A percentile compares a stretch with the other conserved stretches of the same genome.
phyloP scores from a whole-genome alignment of 1,140 invertebrate species.

The Coptotermes formosanus region DNA sequence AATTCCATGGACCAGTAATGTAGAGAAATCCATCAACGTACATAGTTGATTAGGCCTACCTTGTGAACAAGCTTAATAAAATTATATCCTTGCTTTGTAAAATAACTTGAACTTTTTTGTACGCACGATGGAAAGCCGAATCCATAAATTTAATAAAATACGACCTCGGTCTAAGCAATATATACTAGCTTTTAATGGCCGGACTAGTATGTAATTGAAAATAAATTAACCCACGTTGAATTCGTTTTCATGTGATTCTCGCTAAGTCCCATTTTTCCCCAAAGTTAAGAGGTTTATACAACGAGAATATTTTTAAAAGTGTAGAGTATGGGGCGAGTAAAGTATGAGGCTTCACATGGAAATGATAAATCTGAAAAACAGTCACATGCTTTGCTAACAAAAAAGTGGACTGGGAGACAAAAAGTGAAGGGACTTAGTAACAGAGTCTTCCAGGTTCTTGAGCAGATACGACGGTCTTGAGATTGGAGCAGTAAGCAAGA shows the following conservation, averaged over 20 bases:
- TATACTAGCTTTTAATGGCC: background rate
- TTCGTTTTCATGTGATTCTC: background rate
- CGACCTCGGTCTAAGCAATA: background rate
- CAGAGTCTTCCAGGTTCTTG: background rate
- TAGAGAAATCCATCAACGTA: background rate
- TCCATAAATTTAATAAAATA: background rate
- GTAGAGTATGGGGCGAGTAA: background rate
- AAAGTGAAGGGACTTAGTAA: background rate
- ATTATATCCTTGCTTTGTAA: background rate
- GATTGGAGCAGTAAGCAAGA: background rate
- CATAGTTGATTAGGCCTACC: background rate
- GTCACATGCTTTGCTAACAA: background rate
- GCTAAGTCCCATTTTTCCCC: background rate
- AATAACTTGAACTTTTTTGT: background rate
- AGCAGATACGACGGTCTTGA: background rate
- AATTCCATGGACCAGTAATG: background rate
- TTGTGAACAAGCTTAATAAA: background rate
- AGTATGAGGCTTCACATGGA: conserved; percentile 2
- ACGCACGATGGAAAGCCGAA: background rate
- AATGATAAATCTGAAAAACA: background rate
- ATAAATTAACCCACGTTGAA: conserved; percentile 7
- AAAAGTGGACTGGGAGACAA: background rate
- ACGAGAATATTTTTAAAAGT: background rate
- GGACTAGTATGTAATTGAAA: background rate
- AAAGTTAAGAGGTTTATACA: conserved; percentile 4